Percentiles rank a stretch among this genome's conserved stretches.
phyloP scores from a whole-genome alignment of 2,797 vertebrate genomes.

The Rhyacichthys aspro region DNA sequence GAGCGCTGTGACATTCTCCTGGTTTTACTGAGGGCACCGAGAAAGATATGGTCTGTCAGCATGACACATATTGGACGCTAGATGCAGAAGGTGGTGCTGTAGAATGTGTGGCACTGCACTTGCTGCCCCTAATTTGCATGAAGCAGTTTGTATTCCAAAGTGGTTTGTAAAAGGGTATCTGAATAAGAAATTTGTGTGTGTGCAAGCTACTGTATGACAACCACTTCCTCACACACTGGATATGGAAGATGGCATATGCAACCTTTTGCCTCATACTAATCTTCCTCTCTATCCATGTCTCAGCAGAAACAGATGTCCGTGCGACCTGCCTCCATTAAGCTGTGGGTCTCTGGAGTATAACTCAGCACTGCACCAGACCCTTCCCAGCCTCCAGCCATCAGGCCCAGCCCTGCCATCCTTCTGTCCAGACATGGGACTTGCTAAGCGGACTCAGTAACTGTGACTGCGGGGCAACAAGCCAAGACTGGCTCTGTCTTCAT shows the following conservation, averaged over 20 bases:
- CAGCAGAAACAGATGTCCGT: conserved; percentile 77
- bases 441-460: conserved; percentile 48
- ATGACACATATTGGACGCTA: conserved; percentile 59
- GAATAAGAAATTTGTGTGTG: conserved; percentile 32
- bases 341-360: conserved; percentile 63
- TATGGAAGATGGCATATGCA: conserved; percentile 35
- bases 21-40: conserved; percentile 59
- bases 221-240: conserved; percentile 17
- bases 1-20: conserved; percentile 69
- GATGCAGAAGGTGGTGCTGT: conserved; percentile 53
- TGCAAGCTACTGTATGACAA: conserved; percentile 31
- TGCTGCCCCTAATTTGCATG: conserved; percentile 62
- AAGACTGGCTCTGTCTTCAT: conserved; percentile 63
- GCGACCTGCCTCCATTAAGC: conserved; percentile 74
- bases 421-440: conserved; percentile 56
- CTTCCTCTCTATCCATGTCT: conserved; percentile 33
- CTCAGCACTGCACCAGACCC: conserved; percentile 60
- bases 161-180: conserved; percentile 44
- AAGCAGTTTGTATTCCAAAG: conserved; percentile 64
- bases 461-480: conserved; percentile 71
- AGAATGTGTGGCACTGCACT: conserved; percentile 60
- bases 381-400: conserved; percentile 63
- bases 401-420: conserved; percentile 62
- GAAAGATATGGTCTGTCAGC: conserved; percentile 70
- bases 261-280: conserved; percentile 42